Evolutionary conservation across 2,888 invertebrate species (phyloP).

Genomic region (Furcula furcula): DNA sequence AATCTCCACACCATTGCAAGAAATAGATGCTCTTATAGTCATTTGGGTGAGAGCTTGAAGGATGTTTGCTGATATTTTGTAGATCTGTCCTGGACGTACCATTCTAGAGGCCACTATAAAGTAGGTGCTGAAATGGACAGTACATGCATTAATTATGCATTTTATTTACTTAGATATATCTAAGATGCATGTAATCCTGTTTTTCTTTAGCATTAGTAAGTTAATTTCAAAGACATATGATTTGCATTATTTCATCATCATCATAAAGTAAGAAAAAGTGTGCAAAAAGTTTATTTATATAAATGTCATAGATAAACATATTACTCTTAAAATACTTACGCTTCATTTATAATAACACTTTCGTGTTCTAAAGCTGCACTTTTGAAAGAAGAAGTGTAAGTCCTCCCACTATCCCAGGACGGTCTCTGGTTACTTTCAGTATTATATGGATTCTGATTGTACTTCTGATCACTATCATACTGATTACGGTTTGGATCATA

Average conservation of each 20-base stretch:
- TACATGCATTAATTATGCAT: too few species aligned
- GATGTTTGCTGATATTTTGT: conserved; percentile 93
- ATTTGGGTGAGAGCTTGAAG: conserved; percentile 90
- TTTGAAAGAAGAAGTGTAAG: conserved; percentile 48
- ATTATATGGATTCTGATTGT: conserved; percentile 41
- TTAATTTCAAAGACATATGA: too few species aligned
- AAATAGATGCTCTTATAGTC: conserved; percentile 93
- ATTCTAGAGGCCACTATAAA: conserved; percentile 95
- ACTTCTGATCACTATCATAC: conserved; percentile 21
- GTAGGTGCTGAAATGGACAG: conserved; percentile 85
- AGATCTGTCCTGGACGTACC: conserved; percentile 95
- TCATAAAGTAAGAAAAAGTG: too few species aligned
- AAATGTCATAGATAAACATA: neutral
- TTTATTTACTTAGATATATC: too few species aligned
- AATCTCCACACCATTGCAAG: conserved; percentile 94
- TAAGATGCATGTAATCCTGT: too few species aligned
- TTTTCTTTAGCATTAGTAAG: too few species aligned
- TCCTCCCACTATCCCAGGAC: conserved; percentile 54
- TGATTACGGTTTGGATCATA: conserved; percentile 41
- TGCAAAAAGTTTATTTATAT: too few species aligned
- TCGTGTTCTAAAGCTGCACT: conserved; percentile 62
- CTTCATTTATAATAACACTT: conserved; percentile 79
- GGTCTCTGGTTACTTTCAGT: conserved; percentile 54
- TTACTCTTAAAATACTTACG: conserved; percentile 62
- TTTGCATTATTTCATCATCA: too few species aligned